phyloP scores from a whole-genome alignment of 2,797 vertebrate genomes.

The Aplochiton taeniatus region DNA sequence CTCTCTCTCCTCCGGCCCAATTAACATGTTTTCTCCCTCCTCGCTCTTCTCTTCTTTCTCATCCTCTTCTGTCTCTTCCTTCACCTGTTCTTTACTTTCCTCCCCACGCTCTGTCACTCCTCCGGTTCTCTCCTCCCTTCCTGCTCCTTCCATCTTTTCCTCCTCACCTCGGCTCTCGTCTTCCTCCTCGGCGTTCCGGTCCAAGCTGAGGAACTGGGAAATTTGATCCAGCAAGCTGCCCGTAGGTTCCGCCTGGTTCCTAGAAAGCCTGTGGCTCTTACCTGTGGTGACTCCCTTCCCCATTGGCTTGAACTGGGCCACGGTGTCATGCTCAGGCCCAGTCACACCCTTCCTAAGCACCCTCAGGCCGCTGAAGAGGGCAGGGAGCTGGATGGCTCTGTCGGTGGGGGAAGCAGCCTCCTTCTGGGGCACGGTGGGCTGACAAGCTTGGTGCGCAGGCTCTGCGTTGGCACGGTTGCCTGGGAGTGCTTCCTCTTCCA shows the following conservation, averaged over 20 bases:
- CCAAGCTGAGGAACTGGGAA: constrained; percentile 83
- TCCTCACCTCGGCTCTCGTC: constrained; percentile 36
- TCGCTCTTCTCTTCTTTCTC: constrained; percentile 12
- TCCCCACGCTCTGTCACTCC: constrained; percentile 8
- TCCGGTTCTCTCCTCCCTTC: constrained; percentile 19
- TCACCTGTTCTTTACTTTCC: constrained; percentile 22
- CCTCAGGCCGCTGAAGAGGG: constrained; percentile 86
- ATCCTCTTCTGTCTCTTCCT: constrained; percentile 5
- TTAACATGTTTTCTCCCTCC: neutral
- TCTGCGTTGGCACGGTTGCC: neutral
- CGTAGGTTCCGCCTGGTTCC: constrained; percentile 66
- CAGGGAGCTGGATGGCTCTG: constrained; percentile 81
- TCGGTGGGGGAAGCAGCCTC: constrained; percentile 61
- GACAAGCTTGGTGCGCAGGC: constrained; percentile 12
- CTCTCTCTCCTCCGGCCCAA: constrained; percentile 1
- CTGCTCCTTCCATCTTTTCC: constrained; percentile 24
- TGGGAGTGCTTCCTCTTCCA: constrained; percentile 14
- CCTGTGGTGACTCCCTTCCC: constrained; percentile 59
- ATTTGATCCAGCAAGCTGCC: constrained; percentile 86
- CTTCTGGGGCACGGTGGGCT: constrained; percentile 10
- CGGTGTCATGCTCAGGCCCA: constrained; percentile 69
- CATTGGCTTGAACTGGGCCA: constrained; percentile 75
- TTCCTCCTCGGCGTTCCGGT: constrained; percentile 74
- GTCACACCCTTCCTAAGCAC: constrained; percentile 80
- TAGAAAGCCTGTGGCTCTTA: constrained; percentile 46